Evolutionary conservation across 2,888 invertebrate species (phyloP).

Genomic region (Scaptomyza flava): DNA sequence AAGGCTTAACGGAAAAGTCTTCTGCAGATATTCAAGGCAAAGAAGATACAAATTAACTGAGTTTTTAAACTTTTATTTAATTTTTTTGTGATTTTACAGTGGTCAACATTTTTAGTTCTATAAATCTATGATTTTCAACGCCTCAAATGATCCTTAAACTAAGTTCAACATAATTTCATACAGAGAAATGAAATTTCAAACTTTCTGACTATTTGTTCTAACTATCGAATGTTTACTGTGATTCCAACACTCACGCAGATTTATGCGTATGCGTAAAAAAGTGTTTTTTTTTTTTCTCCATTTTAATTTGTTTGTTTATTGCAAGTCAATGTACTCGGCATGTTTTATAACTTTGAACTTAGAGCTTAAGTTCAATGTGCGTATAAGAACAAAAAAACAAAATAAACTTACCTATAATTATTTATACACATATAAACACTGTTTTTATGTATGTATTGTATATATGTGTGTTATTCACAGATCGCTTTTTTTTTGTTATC

Average conservation of each 20-base stretch:
- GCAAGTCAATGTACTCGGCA: slow-evolving; percentile 54
- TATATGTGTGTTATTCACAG: slow-evolving; percentile 30
- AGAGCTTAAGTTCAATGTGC: slow-evolving; percentile 53
- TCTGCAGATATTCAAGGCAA: no score
- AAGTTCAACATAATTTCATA: no score
- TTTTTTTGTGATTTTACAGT: background rate
- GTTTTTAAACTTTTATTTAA: background rate
- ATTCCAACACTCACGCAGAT: slow-evolving; percentile 15
- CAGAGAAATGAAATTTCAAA: no score
- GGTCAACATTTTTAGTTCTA: no score
- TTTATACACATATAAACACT: slow-evolving; percentile 3
- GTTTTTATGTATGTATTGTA: slow-evolving; percentile 5
- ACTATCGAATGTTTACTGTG: slow-evolving; percentile 8
- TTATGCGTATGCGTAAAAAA: background rate
- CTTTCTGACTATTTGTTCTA: no score
- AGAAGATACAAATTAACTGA: background rate
- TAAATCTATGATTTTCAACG: no score
- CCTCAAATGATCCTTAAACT: no score
- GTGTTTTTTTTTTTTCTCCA: background rate
- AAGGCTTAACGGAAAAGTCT: no score
- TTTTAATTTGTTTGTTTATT: background rate
- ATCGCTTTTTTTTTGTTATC: slow-evolving; percentile 49
- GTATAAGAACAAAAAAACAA: slow-evolving; percentile 26
- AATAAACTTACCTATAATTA: slow-evolving; percentile 59
- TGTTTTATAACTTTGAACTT: slow-evolving; percentile 27